Evolutionary conservation across 2,113 vertebrate species (phyloP), one percentile per base, ranked within the genome.

Genomic region (Lates calcarifer): DNA sequence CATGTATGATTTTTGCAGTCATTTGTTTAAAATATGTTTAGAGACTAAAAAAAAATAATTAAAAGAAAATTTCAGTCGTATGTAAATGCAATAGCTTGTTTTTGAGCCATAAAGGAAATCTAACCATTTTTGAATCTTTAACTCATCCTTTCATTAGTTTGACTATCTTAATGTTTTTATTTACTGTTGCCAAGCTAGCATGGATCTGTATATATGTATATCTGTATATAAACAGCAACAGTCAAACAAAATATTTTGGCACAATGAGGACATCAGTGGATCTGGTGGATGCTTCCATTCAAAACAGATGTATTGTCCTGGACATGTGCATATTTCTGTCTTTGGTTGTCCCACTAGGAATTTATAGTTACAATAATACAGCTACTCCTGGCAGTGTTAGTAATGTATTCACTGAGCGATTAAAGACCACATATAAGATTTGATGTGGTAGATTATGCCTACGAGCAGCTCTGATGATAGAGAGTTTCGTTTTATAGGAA

Each of bases 321-420:
- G 57, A 81, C 37, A 51, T n/a, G 49, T 58, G 62, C 45, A 67
- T 77, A 56, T 74, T 83, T 88, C 74, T 75, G 81, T 37, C 29
- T 82, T 66, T 74, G 73, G 56, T 37, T 29, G 29, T 73, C 29
- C 66, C 26, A 47, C 56, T 43, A 74, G 24, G 71, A 82, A 85
- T 84, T 74, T 81, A 81, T 66, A 58, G 60, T 73, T 74, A 29
- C 64, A 53, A 58, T 77, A 62, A 84, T 49, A 78, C 26, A 49
- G 57, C 63, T n/a, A 41, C 77, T 53, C 51, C 39, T 69, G 77
- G 67, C 71, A 66, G 41, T 68, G 18, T 68, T 73, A 47, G 39
- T 17, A 26, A 55, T 81, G 24, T 77, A 73, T 71, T 81, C 57
- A 67, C 35, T 56, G 73, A 75, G 26, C 41, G 49, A 68, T 86